Conservation (phyloP, 64 coral and sea anemone species). For the Acropora tenuis region DNA sequence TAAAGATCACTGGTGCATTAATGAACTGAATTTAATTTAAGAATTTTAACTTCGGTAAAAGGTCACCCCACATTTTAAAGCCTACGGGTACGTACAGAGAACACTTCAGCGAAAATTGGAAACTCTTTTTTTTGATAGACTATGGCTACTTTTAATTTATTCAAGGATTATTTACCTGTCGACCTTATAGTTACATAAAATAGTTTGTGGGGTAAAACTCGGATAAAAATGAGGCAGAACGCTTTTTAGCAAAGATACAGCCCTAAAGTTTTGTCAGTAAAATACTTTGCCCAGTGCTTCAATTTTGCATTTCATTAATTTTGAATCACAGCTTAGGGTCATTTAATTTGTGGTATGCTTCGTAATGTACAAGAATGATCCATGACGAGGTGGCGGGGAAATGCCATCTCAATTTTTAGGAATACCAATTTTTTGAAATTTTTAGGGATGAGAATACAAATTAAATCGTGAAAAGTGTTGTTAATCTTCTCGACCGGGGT, state of each 20-base stretch:
- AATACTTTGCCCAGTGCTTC: background rate
- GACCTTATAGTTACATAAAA: background rate
- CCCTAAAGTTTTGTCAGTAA: background rate
- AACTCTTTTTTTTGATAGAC: background rate
- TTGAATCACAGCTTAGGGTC: background rate
- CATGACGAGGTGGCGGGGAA: conserved; percentile 24
- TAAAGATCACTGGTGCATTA: background rate
- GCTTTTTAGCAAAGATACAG: too few relatives aligned
- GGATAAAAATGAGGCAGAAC: too few relatives aligned
- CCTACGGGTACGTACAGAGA: too few relatives aligned
- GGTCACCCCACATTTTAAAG: too few relatives aligned
- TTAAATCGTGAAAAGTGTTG: too few relatives aligned
- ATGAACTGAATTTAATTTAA: background rate
- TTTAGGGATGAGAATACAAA: too few relatives aligned
- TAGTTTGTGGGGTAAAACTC: background rate
- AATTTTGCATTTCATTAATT: too few relatives aligned
- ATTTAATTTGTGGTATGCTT: background rate
- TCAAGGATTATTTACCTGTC: background rate
- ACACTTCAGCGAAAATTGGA: background rate
- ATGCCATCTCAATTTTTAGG: conserved; percentile 27
- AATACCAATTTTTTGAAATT: background rate
- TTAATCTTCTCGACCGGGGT: too few relatives aligned
- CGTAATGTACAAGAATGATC: background rate
- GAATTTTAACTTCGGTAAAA: background rate
- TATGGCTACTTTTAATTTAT: background rate